Conservation (phyloP, 2,888 invertebrate species). For the Diabrotica balteata region DNA sequence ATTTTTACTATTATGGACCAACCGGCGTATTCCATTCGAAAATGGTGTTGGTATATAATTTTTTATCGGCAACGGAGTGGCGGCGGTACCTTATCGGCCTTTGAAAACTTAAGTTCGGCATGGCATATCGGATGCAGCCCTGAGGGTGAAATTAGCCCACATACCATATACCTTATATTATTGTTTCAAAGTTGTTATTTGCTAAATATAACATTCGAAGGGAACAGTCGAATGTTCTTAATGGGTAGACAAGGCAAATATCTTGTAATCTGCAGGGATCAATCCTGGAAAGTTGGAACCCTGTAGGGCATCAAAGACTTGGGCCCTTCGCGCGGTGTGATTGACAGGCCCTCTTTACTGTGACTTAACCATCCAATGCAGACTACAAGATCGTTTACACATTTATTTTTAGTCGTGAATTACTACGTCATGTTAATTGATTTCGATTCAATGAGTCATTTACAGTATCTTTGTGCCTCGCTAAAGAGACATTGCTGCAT, state of each 20-base stretch:
- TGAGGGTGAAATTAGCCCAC: constrained; percentile 36
- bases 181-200: constrained; percentile 42
- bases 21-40: too few relatives aligned
- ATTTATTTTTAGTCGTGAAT: constrained; percentile 22
- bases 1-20: too few relatives aligned
- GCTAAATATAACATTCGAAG: constrained; percentile 40
- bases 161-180: constrained; percentile 38
- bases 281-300: constrained; percentile 50
- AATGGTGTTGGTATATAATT: constrained; percentile 15
- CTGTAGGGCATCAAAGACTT: constrained; percentile 49
- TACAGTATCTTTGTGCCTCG: not conserved
- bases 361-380: constrained; percentile 35
- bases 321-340: constrained; percentile 33
- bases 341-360: constrained; percentile 39
- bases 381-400: constrained; percentile 35
- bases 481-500: too few relatives aligned
- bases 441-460: constrained; percentile 3
- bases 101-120: constrained; percentile 26
- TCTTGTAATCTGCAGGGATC: constrained; percentile 56
- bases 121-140: constrained; percentile 28
- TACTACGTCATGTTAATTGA: constrained; percentile 27
- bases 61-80: constrained; percentile 9
- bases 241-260: constrained; percentile 48
- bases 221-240: constrained; percentile 40
- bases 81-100: constrained; percentile 18